Conservation (phyloP, 2,797 vertebrate genomes). For the Myiotriccus ornatus region DNA sequence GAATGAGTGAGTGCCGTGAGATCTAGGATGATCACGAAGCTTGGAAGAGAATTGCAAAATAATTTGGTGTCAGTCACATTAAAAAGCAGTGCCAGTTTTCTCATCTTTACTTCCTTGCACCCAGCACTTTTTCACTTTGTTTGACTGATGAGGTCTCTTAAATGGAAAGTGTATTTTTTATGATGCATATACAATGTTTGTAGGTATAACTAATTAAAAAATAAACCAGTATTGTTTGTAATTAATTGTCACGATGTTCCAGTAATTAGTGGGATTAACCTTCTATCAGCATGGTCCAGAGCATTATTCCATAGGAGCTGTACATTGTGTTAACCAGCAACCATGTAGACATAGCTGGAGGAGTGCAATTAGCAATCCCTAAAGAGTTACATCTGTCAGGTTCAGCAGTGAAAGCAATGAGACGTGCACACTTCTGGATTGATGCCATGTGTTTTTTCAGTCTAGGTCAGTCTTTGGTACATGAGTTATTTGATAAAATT, state of each 20-base stretch:
- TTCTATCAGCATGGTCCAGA: background rate
- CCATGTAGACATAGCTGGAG: background rate
- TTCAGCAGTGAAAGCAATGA: background rate
- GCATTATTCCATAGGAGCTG: background rate
- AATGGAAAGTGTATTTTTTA: background rate
- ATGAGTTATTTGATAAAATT: background rate
- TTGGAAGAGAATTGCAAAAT: background rate
- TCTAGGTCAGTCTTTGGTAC: background rate
- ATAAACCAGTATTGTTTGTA: background rate
- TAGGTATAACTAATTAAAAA: background rate
- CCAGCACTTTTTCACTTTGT: background rate
- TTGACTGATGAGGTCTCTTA: background rate
- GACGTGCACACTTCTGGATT: background rate
- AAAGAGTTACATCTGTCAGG: background rate
- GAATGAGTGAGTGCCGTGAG: background rate
- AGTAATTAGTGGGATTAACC: background rate
- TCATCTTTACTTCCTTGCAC: background rate
- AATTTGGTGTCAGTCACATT: background rate
- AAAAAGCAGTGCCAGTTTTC: background rate
- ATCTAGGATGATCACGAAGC: background rate
- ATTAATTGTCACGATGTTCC: background rate
- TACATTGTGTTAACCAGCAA: background rate
- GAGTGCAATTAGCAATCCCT: background rate
- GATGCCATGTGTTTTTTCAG: background rate
- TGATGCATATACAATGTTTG: rapidly evolving